A percentile compares a stretch with the other conserved stretches of the same genome.
Evolutionary conservation across 2,888 invertebrate species (phyloP).

Genomic region (Drosophila multiciliata): DNA sequence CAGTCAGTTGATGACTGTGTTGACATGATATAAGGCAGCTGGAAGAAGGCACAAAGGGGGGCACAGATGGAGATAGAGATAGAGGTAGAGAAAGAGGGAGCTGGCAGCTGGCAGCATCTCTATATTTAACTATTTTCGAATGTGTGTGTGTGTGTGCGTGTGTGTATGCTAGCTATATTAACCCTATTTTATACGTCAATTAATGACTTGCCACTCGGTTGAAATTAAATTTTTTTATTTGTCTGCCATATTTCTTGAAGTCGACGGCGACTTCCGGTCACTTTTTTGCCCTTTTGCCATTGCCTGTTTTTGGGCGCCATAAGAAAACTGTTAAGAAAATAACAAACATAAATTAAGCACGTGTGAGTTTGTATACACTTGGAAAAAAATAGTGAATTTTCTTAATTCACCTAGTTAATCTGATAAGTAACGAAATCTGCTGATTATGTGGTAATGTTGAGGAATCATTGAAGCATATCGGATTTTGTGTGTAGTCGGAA

Average conservation of each 20-base stretch:
- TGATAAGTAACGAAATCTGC: background rate
- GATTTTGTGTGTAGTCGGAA: background rate
- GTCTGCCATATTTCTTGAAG: constrained; percentile 57
- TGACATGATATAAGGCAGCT: constrained; percentile 60
- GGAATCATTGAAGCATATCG: background rate
- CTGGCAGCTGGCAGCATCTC: constrained; percentile 32
- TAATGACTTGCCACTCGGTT: constrained; percentile 61
- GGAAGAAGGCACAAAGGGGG: constrained; percentile 8
- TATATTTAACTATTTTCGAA: constrained; percentile 28
- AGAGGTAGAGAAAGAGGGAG: background rate
- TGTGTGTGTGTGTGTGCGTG: constrained; percentile 3
- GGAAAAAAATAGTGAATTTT: background rate
- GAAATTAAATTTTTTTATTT: constrained; percentile 42
- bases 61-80: background rate
- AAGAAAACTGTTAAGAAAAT: constrained; percentile 36
- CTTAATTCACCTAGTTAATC: background rate
- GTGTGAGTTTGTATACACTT: constrained; percentile 13
- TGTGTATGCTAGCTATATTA: constrained; percentile 61
- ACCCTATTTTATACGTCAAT: constrained; percentile 79
- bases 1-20: constrained; percentile 79
- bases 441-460: too few relatives aligned
- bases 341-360: constrained; percentile 45
- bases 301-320: constrained; percentile 72
- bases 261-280: constrained; percentile 71
- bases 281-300: constrained; percentile 54